Base-by-base conservation (phyloP, 2,797 vertebrate species). In the Iguana delicatissima region DNA sequence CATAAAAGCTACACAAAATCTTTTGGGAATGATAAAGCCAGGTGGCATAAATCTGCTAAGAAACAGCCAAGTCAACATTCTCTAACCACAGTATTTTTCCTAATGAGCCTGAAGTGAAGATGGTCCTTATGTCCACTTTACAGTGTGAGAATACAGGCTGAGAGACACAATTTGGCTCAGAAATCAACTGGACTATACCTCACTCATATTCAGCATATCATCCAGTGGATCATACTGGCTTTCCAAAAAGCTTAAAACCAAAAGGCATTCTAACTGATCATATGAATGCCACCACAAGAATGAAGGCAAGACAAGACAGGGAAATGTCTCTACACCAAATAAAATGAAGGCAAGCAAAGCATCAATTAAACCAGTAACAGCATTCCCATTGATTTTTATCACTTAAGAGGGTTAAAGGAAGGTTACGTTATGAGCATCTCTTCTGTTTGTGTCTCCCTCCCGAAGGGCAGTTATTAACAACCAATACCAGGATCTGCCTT, bases 321-420 rank as follows among this genome's bases (percentile, higher is more conserved):
- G 35, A 52, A 52, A 50, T 59, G 6, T 72, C 69, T 42, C 22
- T 55, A 59, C 22, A 67, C 52, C 85, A 86, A 80, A 16, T 50
- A 80, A 35, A 69, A 89, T n/a, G 64, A 42, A 72, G 26, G 35
- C 80, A 57, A 90, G 55, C 35, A 38, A 57, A 57, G 46, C 76
- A 85, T 81, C 89, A 80, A 86, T 35, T 38, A 90, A 73, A 81
- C 74, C 55, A 50, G 52, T 62, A 74, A 74, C 84, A 90, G 26
- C 46, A 86, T 90, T 86, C 29, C 38, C 29, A 90, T 80, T 90
- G 80, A 91, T 91, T 83, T 87, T 87, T 90, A 86, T 90, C 79
- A 76, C 38, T 62, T 74, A 82, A 64, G 42, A 62, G 42, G 55
- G 55, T 64, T 64, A 82, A 73, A 59, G 76, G 13, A 85, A 86